phyloP scores from a whole-genome alignment of 2,113 vertebrate genomes.

The Pseudopodoces humilis region DNA sequence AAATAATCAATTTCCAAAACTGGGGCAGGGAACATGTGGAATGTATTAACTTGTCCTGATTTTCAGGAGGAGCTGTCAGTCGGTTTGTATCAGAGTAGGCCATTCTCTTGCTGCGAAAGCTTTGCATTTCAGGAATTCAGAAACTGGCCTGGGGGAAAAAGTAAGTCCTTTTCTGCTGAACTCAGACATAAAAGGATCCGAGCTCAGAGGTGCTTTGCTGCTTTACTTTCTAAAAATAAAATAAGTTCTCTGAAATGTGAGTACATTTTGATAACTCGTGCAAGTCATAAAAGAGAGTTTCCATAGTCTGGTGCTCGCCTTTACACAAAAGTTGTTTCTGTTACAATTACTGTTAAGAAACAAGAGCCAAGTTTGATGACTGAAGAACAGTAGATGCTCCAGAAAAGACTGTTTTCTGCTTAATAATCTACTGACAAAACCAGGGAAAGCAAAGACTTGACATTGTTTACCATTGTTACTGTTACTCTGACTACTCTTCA shows the following conservation, averaged over 20 bases:
- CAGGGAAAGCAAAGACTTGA: neutral
- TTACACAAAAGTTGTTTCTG: neutral
- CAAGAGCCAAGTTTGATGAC: neutral
- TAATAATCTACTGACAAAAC: neutral
- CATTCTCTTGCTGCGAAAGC: neutral
- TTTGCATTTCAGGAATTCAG: conserved; percentile 55
- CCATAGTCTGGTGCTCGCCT: neutral
- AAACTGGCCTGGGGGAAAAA: neutral
- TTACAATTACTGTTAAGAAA: neutral
- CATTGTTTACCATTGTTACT: neutral
- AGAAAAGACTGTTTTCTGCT: neutral
- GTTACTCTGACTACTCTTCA: neutral
- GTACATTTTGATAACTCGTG: neutral
- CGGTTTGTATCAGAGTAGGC: neutral
- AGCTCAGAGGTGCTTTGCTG: neutral
- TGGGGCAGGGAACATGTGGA: conserved; percentile 48
- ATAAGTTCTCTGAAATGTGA: neutral
- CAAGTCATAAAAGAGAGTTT: neutral
- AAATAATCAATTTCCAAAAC: conserved; percentile 52
- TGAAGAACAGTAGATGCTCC: neutral
- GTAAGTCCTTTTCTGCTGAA: neutral
- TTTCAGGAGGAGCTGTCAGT: conserved; percentile 29
- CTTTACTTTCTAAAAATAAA: neutral
- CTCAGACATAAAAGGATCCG: neutral
- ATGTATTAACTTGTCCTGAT: conserved; percentile 47